Evolutionary conservation across 2,113 vertebrate genomes (phyloP).

Genomic region (Monopterus albus): DNA sequence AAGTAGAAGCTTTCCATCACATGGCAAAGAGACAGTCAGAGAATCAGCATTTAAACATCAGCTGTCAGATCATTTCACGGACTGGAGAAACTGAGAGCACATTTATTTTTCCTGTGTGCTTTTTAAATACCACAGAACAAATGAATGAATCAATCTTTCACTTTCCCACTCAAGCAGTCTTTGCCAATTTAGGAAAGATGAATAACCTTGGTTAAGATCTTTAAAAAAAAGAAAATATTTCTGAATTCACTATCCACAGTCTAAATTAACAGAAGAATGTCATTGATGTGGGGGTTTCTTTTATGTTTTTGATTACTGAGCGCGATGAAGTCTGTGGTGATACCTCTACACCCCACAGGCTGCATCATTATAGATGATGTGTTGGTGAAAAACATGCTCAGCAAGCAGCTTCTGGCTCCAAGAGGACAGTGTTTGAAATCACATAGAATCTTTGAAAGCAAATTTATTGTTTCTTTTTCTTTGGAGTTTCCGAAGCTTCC

Average conservation of each 20-base stretch:
- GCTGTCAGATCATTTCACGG: conserved; percentile 60
- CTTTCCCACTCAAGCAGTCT: conserved; percentile 48
- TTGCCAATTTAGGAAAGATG: conserved; percentile 55
- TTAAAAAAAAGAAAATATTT: conserved; percentile 10
- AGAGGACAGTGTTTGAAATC: conserved; percentile 50
- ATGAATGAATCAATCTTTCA: conserved; percentile 60
- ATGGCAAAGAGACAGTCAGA: conserved; percentile 27
- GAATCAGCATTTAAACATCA: conserved; percentile 47
- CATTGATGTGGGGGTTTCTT: conserved; percentile 1
- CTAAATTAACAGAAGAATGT: conserved; percentile 20
- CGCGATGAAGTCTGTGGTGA: conserved; percentile 32
- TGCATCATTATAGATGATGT: conserved; percentile 50
- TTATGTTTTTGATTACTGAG: conserved; percentile 19
- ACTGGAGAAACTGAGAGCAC: conserved; percentile 21
- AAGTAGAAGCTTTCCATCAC: conserved; percentile 46
- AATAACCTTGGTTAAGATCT: conserved; percentile 37
- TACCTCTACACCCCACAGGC: conserved; percentile 17
- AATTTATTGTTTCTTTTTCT: conserved; percentile 37
- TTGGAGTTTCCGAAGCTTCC: conserved; percentile 21
- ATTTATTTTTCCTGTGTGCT: conserved; percentile 44
- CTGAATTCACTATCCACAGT: conserved; percentile 9
- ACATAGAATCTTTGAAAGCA: conserved; percentile 60
- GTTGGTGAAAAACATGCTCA: conserved; percentile 55
- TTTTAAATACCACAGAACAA: conserved; percentile 63
- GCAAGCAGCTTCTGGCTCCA: conserved; percentile 51